phyloP scores from a whole-genome alignment of 37 sponge, comb jelly and placozoan species.

The Aplysina aerophoba region DNA sequence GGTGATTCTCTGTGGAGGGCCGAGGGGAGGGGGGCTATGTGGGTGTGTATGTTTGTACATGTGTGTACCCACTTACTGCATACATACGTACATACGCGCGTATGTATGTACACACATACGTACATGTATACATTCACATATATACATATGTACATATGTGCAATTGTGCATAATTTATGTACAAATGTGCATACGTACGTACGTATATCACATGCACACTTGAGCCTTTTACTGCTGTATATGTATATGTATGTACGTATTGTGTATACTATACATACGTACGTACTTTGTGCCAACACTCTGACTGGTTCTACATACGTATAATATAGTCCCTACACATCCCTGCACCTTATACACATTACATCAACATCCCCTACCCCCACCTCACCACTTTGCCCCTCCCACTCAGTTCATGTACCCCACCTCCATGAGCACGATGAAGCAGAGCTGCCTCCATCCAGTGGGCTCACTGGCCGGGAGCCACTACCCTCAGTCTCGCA shows the following conservation, averaged over 20 bases:
- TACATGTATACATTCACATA: neutral
- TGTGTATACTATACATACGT: neutral
- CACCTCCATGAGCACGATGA: conserved; percentile 68
- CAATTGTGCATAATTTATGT: too few species aligned
- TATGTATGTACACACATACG: neutral
- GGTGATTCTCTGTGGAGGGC: neutral
- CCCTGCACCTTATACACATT: too few species aligned
- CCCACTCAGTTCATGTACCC: conserved; percentile 41
- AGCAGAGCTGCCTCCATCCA: conserved; percentile 38
- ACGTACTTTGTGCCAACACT: too few species aligned
- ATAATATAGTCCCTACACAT: too few species aligned
- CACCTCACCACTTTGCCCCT: too few species aligned
- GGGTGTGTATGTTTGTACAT: neutral
- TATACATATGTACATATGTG: conserved; percentile 13
- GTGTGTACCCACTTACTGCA: too few species aligned
- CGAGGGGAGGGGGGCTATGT: neutral
- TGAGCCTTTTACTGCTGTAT: too few species aligned
- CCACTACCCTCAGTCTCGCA: conserved; percentile 33
- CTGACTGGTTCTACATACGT: too few species aligned
- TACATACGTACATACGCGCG: neutral
- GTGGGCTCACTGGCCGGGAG: conserved; percentile 32
- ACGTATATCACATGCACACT: too few species aligned
- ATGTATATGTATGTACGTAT: neutral
- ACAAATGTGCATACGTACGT: neutral
- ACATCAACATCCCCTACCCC: too few species aligned